Evolutionary conservation across 2,113 vertebrate genomes (phyloP).

Genomic region (Eleginops maclovinus): DNA sequence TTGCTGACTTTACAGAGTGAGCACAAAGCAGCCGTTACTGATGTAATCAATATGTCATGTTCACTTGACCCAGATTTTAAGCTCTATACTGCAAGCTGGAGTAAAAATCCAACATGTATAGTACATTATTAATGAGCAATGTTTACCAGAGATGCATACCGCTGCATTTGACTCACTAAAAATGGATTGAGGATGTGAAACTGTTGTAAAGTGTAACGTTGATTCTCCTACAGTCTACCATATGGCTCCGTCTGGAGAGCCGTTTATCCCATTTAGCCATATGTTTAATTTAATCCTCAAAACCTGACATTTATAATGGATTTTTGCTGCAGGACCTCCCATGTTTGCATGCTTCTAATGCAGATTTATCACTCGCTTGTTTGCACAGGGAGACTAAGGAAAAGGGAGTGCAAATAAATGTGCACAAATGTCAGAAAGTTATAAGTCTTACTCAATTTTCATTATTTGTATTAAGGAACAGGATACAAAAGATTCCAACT

Average conservation of each 20-base stretch:
- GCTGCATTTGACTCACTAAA: neutral
- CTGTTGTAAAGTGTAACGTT: neutral
- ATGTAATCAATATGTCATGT: constrained; percentile 66
- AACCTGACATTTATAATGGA: neutral
- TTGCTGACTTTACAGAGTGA: constrained; percentile 53
- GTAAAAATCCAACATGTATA: constrained; percentile 2
- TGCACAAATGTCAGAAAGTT: neutral
- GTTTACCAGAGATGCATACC: constrained; percentile 3
- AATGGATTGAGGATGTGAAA: neutral
- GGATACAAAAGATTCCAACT: neutral
- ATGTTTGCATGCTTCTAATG: neutral
- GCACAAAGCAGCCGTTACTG: constrained; percentile 56
- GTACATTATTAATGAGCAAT: constrained; percentile 44
- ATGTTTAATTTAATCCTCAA: constrained; percentile 20
- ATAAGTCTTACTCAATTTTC: neutral
- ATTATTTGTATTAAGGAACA: neutral
- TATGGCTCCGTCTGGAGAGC: neutral
- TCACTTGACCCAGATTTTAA: constrained; percentile 64
- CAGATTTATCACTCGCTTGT: neutral
- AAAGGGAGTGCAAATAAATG: neutral
- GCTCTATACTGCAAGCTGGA: neutral
- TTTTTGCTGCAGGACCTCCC: neutral
- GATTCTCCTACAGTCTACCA: neutral
- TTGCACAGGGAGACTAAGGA: neutral
- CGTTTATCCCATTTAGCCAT: neutral